Base-by-base conservation (phyloP, 2,888 invertebrate genomes). In the Melanostoma scalare region DNA sequence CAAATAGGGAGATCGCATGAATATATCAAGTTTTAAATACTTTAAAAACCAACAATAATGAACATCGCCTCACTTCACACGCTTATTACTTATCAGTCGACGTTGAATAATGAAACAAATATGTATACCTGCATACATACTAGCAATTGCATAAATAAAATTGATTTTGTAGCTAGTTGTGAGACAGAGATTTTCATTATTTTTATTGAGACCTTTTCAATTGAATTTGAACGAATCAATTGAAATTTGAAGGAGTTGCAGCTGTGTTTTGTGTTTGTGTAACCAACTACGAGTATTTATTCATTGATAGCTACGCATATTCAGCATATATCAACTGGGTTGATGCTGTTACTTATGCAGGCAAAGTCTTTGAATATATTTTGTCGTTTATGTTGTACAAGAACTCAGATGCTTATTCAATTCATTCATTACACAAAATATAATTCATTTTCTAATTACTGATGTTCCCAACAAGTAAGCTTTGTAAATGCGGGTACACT, bases 221-320 rank as follows among this genome's bases (percentile, higher is more conserved):
- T 58, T 58, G 42, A 31, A 42, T n/a, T 58, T 58, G 56, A 38
- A 56, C 40, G 38, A 30, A 30, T 30, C 30, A 38, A 20, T 38
- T 40, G 8, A 56, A 58, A 40, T 30, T 38, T 40, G 8, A 56
- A 58, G 58, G 42, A 58, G 42, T 31, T 58, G 58, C 42, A 42
- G 58, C 56, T 56, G 56, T 36, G 9, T 40, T 58, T 20, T 20
- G 20, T 20, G 8, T 40, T 58, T 40, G 5, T n/a, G 8, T n/a
- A n/a, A 52, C 36, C 10, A 36, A 55, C 36, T 55, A 36, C 9
- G 33, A 50, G 9, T 4, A 50, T 31, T 50, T 50, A 50, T 9
- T 31, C 31, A 50, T 50, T 50, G 20, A 20, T 20, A 20, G 20
- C 20, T 20, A 20, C 20, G 20, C 20, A 20, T 20, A 20, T 20